Evolutionary conservation across 2,113 vertebrate species (phyloP), one percentile per base, ranked within the genome.

Genomic region (Jaculus jaculus): DNA sequence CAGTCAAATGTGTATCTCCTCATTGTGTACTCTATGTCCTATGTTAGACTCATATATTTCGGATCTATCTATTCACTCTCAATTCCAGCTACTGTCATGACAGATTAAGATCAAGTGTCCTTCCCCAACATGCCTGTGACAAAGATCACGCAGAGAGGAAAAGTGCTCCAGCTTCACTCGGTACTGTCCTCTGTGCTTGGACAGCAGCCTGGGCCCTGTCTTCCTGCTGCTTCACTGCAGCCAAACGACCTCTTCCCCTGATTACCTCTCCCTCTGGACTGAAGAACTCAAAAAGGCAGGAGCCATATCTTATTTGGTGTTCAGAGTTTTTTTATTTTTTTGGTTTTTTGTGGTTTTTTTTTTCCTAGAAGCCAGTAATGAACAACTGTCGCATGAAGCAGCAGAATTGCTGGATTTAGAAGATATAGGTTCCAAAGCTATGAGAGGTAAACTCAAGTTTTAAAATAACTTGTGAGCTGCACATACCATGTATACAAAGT

Each of bases 31-130:
- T 17, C 15, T 42, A 58, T 9, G 32, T 20, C 17, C 23, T 63
- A 39, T 68, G 7, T 58, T 47, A 90, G 34, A 34, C 68, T 92
- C 58, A 66, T 30, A 87, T 73, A 79, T 80, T 89, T 94, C 51
- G 80, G 71, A 65, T 18, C 30, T 63, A 39, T 69, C 26, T 60
- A 24, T 34, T 9, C 30, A 34, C 6, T 47, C 37, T 65, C 66
- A 61, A 30, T 83, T 91, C 20, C 16, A n/a, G 20, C 68, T 63
- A 68, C 58, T 80, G 28, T 32, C 5, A 10, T 69, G 54, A 51
- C 16, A 16, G 21, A 82, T 34, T n/a, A 65, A 24, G 12, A 77
- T 79, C 75, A 91, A 39, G 11, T 21, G 9, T 80, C 18, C 47
- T 39, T 78, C n/a, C 28, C 20, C 34, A 71, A 13, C 5, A 21